Evolutionary conservation across 2,797 vertebrate genomes (phyloP).

Genomic region (Manis pentadactyla): DNA sequence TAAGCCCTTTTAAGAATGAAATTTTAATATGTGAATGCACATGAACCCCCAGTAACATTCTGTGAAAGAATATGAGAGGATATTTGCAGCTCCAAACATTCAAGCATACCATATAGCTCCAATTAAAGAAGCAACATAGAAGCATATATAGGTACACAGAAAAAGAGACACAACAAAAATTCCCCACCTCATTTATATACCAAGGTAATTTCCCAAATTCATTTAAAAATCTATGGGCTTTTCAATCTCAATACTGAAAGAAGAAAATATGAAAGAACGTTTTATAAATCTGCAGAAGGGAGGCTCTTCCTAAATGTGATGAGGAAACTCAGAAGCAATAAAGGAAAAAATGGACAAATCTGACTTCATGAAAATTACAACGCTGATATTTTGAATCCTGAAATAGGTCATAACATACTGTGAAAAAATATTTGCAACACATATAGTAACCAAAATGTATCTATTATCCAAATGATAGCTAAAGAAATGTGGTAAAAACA

Average conservation of each 20-base stretch:
- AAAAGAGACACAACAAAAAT: not conserved
- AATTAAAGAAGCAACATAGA: conserved; percentile 31
- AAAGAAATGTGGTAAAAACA: not conserved
- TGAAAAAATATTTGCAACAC: not conserved
- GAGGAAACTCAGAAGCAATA: not conserved
- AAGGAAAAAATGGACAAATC: not conserved
- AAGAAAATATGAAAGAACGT: conserved; percentile 19
- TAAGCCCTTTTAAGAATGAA: not conserved
- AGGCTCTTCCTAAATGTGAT: not conserved
- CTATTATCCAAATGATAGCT: not conserved
- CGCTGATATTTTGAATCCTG: not conserved
- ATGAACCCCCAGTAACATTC: not conserved
- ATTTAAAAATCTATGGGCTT: conserved; percentile 26
- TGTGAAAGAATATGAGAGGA: not conserved
- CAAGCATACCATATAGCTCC: not conserved
- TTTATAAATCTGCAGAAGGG: conserved; percentile 27
- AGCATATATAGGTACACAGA: not conserved
- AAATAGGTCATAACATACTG: conserved; percentile 21
- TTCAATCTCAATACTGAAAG: not conserved
- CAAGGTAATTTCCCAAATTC: conserved; percentile 54
- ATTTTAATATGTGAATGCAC: not conserved
- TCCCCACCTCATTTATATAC: not conserved
- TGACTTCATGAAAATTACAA: not conserved
- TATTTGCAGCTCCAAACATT: not conserved
- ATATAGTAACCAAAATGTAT: not conserved